phyloP scores from a whole-genome alignment of 2,888 invertebrate genomes.

The Lithophane ornitopus region DNA sequence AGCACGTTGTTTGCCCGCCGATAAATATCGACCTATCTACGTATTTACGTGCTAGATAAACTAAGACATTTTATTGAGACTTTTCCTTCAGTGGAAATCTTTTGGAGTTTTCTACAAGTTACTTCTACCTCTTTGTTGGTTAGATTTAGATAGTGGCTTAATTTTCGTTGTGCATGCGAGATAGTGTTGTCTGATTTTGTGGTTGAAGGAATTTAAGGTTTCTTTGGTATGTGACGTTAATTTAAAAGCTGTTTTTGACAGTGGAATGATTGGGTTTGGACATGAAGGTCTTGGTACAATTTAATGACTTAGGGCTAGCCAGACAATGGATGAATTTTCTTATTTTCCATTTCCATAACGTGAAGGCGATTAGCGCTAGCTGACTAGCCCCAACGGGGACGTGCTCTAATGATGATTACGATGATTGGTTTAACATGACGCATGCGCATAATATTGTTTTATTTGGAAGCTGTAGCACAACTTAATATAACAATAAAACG shows the following conservation, averaged over 20 bases:
- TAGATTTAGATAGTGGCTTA: conserved; percentile 48
- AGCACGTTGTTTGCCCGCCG: conserved; percentile 36
- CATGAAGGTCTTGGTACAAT: background rate
- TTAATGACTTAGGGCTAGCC: background rate
- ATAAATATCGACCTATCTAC: conserved; percentile 60
- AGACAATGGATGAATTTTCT: background rate
- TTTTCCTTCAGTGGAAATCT: conserved; percentile 47
- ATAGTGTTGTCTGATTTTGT: conserved; percentile 31
- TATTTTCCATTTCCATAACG: no score
- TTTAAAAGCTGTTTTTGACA: background rate
- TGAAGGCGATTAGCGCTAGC: background rate
- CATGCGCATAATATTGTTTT: no score
- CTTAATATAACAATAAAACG: no score
- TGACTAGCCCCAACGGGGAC: background rate
- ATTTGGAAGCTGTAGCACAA: no score
- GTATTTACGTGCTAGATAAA: conserved; percentile 56
- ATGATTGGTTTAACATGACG: no score
- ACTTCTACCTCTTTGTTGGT: conserved; percentile 2
- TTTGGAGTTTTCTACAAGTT: conserved; percentile 45
- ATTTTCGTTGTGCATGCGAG: conserved; percentile 57
- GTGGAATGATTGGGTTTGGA: background rate
- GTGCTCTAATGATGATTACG: background rate
- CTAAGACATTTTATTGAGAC: conserved; percentile 56
- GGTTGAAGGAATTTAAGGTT: conserved; percentile 1
- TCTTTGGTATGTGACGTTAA: background rate